Base-by-base conservation (phyloP, 2,113 vertebrate species). In the Myrmophylax atrothorax region DNA sequence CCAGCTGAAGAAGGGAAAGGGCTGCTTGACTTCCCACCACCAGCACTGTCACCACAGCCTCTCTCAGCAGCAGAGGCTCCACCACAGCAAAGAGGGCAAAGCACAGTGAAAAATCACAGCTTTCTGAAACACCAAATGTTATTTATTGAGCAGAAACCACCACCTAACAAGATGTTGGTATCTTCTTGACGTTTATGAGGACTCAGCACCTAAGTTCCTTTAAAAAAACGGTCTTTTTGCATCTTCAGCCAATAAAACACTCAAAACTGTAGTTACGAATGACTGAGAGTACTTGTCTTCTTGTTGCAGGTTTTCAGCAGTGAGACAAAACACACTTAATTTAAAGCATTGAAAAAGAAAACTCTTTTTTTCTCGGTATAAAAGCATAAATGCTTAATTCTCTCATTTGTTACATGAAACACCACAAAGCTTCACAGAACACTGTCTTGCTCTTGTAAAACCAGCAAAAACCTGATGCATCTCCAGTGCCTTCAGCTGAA, bases 331-430 rank as follows among this genome's bases (percentile, higher is more conserved):
- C 44, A 76, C 58, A 60, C 66, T 66, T 77, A 69, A 72, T 40
- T 87, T 72, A 90, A 80, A 33, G 10, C 37, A 77, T 0, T 59
- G 47, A 78, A 94, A 87, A 80, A 75, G 29, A 68, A 64, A 70
- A 26, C 19, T 2, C 10, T 31, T 47, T 40, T 72, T 67, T 73
- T 67, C 56, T 69, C 23, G 11, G 17, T 38, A 77, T 38, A 74
- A 69, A 69, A 46, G 37, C 28, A 2, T 53, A 72, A 76, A 70
- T 25, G 59, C 63, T 90, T 46, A 62, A 90, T 93, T 83, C 28
- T 87, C 62, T 82, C 46, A 68, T 83, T 87, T 83, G 58, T 64
- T 76, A 80, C 62, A 66, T 12, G 49, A 59, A 91, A 76, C 37
- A 83, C 17, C n/a, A n/a, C 0, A 3, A 44, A 91, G 42, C 60